These are phyloP conservation scores for Caenorhabditis japonica DNA, from an alignment of 2,888 invertebrate species.

Conservation along the genomic window DNA sequence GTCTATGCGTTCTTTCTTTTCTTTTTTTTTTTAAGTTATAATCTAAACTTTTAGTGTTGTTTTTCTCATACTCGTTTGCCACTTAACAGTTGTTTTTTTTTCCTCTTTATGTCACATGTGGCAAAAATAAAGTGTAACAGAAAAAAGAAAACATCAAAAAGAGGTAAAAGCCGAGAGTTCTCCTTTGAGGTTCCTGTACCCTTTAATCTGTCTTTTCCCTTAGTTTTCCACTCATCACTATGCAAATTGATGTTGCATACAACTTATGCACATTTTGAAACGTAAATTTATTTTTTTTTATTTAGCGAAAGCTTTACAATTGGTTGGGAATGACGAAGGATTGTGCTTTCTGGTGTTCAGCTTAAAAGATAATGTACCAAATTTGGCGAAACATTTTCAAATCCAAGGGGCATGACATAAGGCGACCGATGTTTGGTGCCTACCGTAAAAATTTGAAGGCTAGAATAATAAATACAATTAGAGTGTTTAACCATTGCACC, in stretches of 20 bases:
- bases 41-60: too few relatives aligned
- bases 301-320: too few relatives aligned
- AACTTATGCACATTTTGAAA: conserved; percentile 44
- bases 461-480: too few relatives aligned
- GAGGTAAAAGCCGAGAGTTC: conserved; percentile 15
- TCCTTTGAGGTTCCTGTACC: conserved; percentile 3
- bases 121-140: conserved; percentile 13
- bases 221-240: conserved; percentile 46
- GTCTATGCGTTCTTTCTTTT: conserved; percentile 20
- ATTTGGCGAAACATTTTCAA: too few relatives aligned
- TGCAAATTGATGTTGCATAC: conserved; percentile 46
- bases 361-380: not conserved
- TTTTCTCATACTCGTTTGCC: conserved; percentile 25
- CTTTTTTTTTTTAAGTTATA: too few relatives aligned
- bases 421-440: too few relatives aligned
- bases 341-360: not conserved
- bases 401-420: too few relatives aligned
- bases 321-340: conserved; percentile 15
- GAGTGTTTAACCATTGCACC: too few relatives aligned
- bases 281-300: too few relatives aligned
- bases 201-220: conserved; percentile 16
- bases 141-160: conserved; percentile 18
- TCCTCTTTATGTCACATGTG: too few relatives aligned
- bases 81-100: conserved; percentile 9
- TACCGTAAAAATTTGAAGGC: too few relatives aligned